Evolutionary conservation across 1,140 invertebrate species (phyloP), one percentile per base, ranked within the genome.

Genomic region (Gonatopus flavifemur): DNA sequence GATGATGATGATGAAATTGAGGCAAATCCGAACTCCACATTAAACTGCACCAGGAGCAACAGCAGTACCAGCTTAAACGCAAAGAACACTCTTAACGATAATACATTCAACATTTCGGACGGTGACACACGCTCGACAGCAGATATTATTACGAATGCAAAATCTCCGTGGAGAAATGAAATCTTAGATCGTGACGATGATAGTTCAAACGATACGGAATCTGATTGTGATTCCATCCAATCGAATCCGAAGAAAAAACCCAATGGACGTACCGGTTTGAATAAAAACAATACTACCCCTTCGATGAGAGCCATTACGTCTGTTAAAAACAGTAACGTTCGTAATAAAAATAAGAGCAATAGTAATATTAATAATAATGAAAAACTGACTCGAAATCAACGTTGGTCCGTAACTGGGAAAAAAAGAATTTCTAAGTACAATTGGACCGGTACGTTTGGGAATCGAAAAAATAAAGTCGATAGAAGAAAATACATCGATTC

Each of bases 11-110:
- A 20, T 57, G 59, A 57, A 35, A 55, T 41, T 59, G 57, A 54
- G 61, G 54, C 57, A 55, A 55, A 60, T 50, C 41, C 61, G 18
- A 54, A 40, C 61, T 49, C 25, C 48, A 46, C 42, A 40, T 56
- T 64, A 57, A 57, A 46, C 39, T 39, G 18, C 19, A 48, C 45
- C 12, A 24, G 35, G 61, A 35, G 41, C 37, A 28, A 32, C 47
- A 49, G 16, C 47, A 49, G 37, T 24, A 33, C 53, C 22, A 46
- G 24, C 5, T 30, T 49, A 51, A 45, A 51, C 37, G 12, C 31
- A 28, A 32, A 45, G 7, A 31, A 39, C 40, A 8, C 32, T 10
- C 37, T 50, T 46, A 51, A 28, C 31, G 32, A 52, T n/a, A 47
- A 38, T 41, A 38, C 32, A 24, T 18, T 44, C 19, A 12, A 32